Evolutionary conservation across 2,888 invertebrate species (phyloP).

Genomic region (Labia minor): DNA sequence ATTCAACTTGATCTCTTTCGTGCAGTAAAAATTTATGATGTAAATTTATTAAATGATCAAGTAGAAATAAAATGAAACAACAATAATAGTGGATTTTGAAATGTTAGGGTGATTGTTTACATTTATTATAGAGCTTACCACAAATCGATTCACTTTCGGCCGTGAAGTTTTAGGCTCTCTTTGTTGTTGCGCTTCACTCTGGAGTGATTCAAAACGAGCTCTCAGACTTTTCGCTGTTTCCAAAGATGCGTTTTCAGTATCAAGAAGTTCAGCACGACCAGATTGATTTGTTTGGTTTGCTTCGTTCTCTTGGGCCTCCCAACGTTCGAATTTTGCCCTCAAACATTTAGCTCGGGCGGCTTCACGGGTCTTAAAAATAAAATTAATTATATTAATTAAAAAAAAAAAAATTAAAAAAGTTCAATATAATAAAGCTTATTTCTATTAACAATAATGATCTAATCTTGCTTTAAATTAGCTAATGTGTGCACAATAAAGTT

Average conservation of each 20-base stretch:
- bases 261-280: constrained; percentile 30
- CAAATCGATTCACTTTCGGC: constrained; percentile 79
- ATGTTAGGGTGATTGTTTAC: no score
- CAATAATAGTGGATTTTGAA: not conserved
- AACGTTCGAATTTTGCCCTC: constrained; percentile 78
- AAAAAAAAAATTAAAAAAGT: not conserved
- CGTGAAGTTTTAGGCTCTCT: constrained; percentile 40
- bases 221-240: constrained; percentile 66
- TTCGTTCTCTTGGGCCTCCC: constrained; percentile 56
- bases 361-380: constrained; percentile 49
- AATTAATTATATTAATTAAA: no score
- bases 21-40: no score
- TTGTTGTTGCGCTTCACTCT: constrained; percentile 39
- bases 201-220: constrained; percentile 76
- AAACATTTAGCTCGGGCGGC: constrained; percentile 73
- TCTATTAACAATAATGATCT: not conserved
- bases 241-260: constrained; percentile 59
- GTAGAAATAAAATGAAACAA: constrained; percentile 17
- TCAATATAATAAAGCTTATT: not conserved
- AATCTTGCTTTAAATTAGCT: no score
- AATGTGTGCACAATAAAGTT: not conserved
- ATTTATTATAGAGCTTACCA: constrained; percentile 52
- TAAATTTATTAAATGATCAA: no score
- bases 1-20: no score
- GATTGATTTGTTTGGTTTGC: constrained; percentile 28